These are phyloP conservation scores for Nasonia vitripennis DNA, from an alignment of 1,140 invertebrate genomes.

Conservation along the genomic window DNA sequence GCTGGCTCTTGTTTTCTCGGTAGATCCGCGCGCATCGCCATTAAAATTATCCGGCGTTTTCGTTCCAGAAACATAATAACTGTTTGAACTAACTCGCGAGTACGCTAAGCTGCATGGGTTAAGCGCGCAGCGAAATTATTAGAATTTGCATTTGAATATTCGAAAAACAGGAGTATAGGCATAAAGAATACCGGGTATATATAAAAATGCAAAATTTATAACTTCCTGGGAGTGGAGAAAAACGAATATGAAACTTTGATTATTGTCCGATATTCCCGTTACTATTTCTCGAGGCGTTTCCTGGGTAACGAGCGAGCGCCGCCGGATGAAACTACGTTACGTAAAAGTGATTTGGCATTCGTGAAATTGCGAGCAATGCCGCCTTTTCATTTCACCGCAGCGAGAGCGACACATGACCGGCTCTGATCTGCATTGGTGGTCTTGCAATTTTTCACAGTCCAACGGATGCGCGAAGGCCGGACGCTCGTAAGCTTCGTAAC, in stretches of 20 bases:
- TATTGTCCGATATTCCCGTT: slow-evolving; percentile 24
- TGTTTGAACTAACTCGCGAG: too few relatives aligned
- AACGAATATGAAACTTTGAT: neutral
- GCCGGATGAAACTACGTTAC: neutral
- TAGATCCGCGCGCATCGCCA: neutral
- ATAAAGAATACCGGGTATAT: neutral
- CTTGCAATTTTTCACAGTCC: slow-evolving; percentile 35
- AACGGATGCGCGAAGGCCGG: slow-evolving; percentile 15
- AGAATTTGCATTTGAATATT: neutral
- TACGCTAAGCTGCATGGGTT: neutral
- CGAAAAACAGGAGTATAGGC: neutral
- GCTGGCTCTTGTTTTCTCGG: neutral
- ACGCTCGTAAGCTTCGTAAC: neutral
- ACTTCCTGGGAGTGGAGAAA: neutral
- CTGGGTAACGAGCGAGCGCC: neutral
- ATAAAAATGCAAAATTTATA: neutral
- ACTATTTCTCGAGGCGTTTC: neutral
- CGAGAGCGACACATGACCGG: neutral
- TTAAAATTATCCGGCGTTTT: neutral
- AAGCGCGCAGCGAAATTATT: neutral
- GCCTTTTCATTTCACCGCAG: neutral
- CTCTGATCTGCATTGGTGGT: neutral
- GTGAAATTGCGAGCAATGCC: slow-evolving; percentile 6
- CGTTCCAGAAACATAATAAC: neutral
- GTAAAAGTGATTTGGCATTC: slow-evolving; percentile 15